Evolutionary conservation across 2,113 vertebrate species (phyloP).

Genomic region (Xenus cinereus): DNA sequence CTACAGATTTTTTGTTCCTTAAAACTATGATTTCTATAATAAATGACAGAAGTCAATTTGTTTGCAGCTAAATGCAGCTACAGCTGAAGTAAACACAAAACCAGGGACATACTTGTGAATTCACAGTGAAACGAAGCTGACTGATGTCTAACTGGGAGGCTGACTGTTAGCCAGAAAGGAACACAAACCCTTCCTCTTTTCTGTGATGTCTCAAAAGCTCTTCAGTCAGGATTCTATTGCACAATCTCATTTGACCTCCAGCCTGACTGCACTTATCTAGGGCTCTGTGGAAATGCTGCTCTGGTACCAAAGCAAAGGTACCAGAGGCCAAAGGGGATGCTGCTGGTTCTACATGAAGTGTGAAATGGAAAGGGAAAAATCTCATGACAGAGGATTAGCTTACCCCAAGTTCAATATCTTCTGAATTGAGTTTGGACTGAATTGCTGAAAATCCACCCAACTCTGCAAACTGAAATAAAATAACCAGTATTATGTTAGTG

Average conservation of each 20-base stretch:
- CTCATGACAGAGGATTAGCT: constrained; percentile 43
- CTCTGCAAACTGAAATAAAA: constrained; percentile 89
- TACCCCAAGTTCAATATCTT: constrained; percentile 96
- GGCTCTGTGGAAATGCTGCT: not conserved
- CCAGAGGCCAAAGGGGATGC: not conserved
- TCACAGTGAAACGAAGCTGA: not conserved
- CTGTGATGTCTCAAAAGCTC: not conserved
- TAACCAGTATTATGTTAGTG: not conserved
- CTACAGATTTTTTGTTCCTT: not conserved
- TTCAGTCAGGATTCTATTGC: not conserved
- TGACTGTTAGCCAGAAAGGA: not conserved
- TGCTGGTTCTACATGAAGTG: not conserved
- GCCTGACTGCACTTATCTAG: not conserved
- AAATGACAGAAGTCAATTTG: not conserved
- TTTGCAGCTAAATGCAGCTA: not conserved
- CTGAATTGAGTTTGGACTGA: constrained; percentile 90
- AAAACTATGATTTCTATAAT: not conserved
- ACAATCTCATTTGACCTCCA: not conserved
- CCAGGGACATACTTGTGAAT: not conserved
- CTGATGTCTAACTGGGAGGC: not conserved
- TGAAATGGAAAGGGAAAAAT: not conserved
- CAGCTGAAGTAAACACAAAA: not conserved
- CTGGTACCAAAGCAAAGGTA: not conserved
- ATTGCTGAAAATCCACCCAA: constrained; percentile 95
- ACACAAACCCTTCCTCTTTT: not conserved